Conservation (phyloP, 2,113 vertebrate genomes). For the Pelodiscus sinensis region DNA sequence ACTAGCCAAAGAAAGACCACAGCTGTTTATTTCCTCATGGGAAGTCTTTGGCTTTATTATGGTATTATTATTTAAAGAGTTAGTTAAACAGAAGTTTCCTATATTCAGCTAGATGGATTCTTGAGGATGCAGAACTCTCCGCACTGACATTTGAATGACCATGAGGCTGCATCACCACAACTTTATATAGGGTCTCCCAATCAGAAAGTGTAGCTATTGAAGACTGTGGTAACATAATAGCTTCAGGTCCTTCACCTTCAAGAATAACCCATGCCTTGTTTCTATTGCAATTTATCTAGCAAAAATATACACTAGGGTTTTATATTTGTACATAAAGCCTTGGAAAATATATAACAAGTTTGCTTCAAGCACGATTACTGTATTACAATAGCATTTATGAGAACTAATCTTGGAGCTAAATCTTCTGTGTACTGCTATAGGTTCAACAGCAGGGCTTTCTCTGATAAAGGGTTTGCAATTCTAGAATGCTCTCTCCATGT, state of each 20-base stretch:
- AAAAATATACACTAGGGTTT: background rate
- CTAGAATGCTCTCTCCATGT: conserved; percentile 5
- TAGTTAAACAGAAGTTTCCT: background rate
- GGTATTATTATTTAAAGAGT: background rate
- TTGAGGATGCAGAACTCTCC: background rate
- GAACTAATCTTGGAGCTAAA: background rate
- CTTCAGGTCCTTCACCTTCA: background rate
- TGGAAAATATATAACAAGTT: background rate
- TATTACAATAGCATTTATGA: background rate
- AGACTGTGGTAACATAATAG: background rate
- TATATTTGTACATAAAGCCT: background rate
- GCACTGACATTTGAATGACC: background rate
- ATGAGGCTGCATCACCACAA: background rate
- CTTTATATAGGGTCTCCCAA: background rate
- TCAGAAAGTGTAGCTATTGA: background rate
- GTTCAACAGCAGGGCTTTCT: background rate
- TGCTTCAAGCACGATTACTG: background rate
- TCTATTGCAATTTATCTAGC: background rate
- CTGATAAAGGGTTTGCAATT: background rate
- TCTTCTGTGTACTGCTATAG: background rate
- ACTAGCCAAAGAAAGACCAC: background rate
- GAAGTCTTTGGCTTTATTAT: background rate
- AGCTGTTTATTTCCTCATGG: background rate
- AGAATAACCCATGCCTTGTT: background rate
- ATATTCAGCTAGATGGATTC: background rate